Base-by-base conservation (phyloP, 1,140 invertebrate genomes). In the Drosophila miranda region DNA sequence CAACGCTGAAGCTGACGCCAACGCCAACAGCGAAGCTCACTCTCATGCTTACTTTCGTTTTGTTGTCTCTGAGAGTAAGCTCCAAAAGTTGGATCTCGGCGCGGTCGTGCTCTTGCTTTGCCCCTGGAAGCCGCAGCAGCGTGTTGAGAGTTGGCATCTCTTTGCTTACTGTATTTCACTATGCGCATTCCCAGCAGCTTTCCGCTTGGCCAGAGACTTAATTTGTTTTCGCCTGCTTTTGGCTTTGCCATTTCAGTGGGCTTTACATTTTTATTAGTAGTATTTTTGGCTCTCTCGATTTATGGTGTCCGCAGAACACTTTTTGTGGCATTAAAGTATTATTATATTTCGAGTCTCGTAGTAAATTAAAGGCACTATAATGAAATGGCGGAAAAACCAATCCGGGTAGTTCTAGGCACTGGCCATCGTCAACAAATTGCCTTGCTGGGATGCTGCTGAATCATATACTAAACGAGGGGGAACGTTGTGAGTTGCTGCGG, bases 1-100 rank as follows among this genome's bases (percentile, higher is more conserved):
- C 43, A 46, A 48, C 57, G 76, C 11, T 19, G 19, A 19, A 1
- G 57, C 5, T 38, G 42, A 48, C 57, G 76, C 11, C 34, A 38
- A 38, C 11, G 34, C 34, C 34, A 11, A 13, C 52, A 45, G 44
- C 48, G 46, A 23, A 52, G 19, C 13, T 34, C 26, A 21, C 72
- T 59, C 48, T 68, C 34, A 50, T 56, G 57, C 82, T 84, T 68
- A 86, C 72, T 84, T 84, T 84, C 66, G 81, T 58, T 76, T 62
- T 49, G 45, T 55, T 59, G 42, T 44, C 70, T 64, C 63, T 44
- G 44, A 49, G 34, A 30, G 11, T 43, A 50, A 44, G 21, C 42
- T 43, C 42, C 38, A 49, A 68, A 42, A 50, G 54, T 73, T 60
- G 55, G 34, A 53, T 70, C 44, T 60, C 43, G 60, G 69, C 60